Conservation (phyloP, 2,113 vertebrate genomes). For the Colistium nudipinnis region DNA sequence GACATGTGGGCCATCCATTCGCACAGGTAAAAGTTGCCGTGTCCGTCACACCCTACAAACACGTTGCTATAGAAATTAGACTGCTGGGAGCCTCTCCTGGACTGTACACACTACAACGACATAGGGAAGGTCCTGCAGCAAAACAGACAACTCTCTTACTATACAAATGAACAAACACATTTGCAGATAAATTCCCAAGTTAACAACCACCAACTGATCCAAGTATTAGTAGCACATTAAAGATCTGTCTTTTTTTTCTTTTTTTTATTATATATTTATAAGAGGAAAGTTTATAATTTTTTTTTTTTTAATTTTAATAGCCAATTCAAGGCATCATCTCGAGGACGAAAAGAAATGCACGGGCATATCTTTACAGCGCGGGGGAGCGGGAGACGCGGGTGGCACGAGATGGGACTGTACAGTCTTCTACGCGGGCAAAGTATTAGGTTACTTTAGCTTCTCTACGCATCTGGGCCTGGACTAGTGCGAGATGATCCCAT, state of each 20-base stretch:
- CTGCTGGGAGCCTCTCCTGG: slow-evolving; percentile 19
- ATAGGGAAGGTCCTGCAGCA: slow-evolving; percentile 47
- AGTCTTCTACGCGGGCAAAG: slow-evolving; percentile 76
- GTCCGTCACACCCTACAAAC: slow-evolving; percentile 37
- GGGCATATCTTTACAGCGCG: slow-evolving; percentile 69
- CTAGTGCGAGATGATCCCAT: slow-evolving; percentile 67
- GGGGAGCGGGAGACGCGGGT: slow-evolving; percentile 56
- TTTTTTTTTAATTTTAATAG: slow-evolving; percentile 60
- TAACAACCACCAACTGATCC: slow-evolving; percentile 67
- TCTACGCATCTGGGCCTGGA: slow-evolving; percentile 61
- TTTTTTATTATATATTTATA: slow-evolving; percentile 73
- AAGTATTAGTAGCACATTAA: slow-evolving; percentile 74
- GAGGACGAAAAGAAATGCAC: slow-evolving; percentile 75
- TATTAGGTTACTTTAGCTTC: slow-evolving; percentile 52
- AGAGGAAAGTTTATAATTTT: slow-evolving; percentile 62
- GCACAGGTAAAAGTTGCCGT: slow-evolving; percentile 42
- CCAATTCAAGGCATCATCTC: slow-evolving; percentile 80
- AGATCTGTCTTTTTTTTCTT: slow-evolving; percentile 60
- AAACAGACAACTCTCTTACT: slow-evolving; percentile 56
- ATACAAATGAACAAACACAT: slow-evolving; percentile 64
- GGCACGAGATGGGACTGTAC: slow-evolving; percentile 80
- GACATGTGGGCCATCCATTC: slow-evolving; percentile 66
- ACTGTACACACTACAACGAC: slow-evolving; percentile 60
- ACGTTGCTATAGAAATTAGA: slow-evolving; percentile 26
- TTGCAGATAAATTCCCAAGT: slow-evolving; percentile 67